A percentile compares a stretch with the other conserved stretches of the same genome.
phyloP scores from a whole-genome alignment of 2,888 invertebrate genomes.

The Steinernema carpocapsae region DNA sequence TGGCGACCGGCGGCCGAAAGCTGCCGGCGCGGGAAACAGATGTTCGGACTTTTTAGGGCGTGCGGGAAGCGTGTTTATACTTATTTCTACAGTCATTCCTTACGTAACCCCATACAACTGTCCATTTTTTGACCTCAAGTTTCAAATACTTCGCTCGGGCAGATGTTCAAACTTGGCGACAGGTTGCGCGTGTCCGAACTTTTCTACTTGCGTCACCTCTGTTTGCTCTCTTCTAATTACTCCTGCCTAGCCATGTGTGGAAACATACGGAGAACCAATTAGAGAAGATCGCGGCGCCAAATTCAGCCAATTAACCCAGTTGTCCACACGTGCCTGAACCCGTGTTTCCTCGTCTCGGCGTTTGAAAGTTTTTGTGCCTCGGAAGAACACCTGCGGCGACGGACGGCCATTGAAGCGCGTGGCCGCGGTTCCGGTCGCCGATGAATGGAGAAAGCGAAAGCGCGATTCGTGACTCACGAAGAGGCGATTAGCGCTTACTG shows the following conservation, averaged over 20 bases:
- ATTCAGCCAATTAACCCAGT: conserved; percentile 31
- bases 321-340: conserved; percentile 19
- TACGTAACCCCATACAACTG: no score
- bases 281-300: conserved; percentile 9
- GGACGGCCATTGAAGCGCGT: conserved; percentile 17
- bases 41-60: no score
- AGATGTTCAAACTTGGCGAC: neutral
- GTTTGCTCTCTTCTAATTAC: conserved; percentile 28
- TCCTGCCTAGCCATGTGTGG: conserved; percentile 19
- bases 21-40: no score
- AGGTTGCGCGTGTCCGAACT: conserved; percentile 18
- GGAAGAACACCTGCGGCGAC: conserved; percentile 32
- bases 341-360: neutral
- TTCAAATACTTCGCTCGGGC: neutral
- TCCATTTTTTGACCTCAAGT: no score
- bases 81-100: no score
- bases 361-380: conserved; percentile 6
- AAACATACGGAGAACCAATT: conserved; percentile 32
- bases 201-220: neutral
- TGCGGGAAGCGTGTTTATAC: no score
- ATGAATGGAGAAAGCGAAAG: neutral
- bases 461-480: conserved; percentile 20
- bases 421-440: conserved; percentile 10
- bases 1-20: no score
- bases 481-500: conserved; percentile 10